These are phyloP conservation scores for Ceratothoa steindachneri DNA, from an alignment of 2,888 invertebrate genomes.

Conservation along the genomic window DNA sequence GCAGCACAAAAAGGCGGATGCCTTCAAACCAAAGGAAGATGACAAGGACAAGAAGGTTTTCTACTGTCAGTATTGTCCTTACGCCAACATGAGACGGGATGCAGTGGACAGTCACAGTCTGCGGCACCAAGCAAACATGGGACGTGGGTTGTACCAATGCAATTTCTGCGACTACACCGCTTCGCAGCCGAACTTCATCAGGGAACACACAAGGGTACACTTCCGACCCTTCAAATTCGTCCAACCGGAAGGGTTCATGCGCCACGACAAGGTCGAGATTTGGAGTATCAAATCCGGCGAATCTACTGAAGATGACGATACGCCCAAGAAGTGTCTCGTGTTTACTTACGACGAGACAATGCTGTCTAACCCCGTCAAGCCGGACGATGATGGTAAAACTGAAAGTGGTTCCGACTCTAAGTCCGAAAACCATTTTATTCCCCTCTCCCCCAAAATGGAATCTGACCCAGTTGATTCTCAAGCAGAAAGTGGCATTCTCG, in stretches of 20 bases:
- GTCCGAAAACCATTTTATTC: constrained; percentile 2
- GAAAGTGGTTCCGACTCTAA: neutral
- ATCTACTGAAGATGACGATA: constrained; percentile 11
- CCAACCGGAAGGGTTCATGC: constrained; percentile 44
- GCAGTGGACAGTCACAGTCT: constrained; percentile 70
- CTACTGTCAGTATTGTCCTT: constrained; percentile 74
- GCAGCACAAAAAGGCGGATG: constrained; percentile 54
- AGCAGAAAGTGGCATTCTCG: constrained; percentile 27
- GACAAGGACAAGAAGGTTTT: constrained; percentile 63
- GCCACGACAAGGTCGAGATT: constrained; percentile 40
- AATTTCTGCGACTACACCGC: constrained; percentile 78
- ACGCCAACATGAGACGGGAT: constrained; percentile 68
- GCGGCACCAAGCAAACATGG: constrained; percentile 58
- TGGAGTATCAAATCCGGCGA: constrained; percentile 21
- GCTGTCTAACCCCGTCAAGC: neutral
- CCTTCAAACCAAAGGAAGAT: constrained; percentile 52
- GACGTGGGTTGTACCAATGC: constrained; percentile 63
- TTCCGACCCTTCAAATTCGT: constrained; percentile 55
- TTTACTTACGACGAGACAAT: constrained; percentile 30
- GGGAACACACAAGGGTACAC: constrained; percentile 75
- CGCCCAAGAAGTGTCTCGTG: constrained; percentile 17
- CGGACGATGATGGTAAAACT: neutral
- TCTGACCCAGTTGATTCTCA: constrained; percentile 20
- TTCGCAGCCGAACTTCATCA: constrained; percentile 67
- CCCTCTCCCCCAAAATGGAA: constrained; percentile 5